phyloP scores from a whole-genome alignment of 2,113 vertebrate genomes.

The Nesogale talazaci region DNA sequence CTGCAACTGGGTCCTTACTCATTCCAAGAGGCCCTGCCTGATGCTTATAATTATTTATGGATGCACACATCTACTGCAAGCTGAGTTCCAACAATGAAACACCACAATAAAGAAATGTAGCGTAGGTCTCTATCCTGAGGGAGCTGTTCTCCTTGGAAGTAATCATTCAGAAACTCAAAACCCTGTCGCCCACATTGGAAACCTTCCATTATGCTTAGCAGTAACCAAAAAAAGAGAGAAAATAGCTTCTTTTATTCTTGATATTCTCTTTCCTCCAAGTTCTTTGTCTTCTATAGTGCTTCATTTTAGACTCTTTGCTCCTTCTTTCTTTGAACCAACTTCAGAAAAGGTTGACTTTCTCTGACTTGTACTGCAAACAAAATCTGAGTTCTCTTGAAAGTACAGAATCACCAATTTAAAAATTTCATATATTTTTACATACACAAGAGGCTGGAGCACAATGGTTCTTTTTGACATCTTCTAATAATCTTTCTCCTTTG shows the following conservation, averaged over 20 bases:
- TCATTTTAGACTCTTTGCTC: neutral
- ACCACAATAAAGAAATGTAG: neutral
- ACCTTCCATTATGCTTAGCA: neutral
- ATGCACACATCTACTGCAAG: neutral
- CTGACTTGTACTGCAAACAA: neutral
- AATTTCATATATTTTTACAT: slow-evolving; percentile 24
- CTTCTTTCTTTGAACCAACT: neutral
- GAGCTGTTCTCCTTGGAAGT: neutral
- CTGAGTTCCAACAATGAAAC: neutral
- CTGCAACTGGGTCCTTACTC: neutral
- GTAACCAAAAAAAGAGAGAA: neutral
- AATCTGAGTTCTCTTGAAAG: neutral
- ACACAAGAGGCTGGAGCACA: slow-evolving; percentile 1
- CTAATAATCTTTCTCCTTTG: neutral
- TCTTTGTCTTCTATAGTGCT: neutral
- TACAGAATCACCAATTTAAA: neutral
- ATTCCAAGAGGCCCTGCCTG: neutral
- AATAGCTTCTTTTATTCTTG: neutral
- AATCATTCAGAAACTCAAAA: neutral
- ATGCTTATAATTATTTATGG: neutral
- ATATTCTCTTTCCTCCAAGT: neutral
- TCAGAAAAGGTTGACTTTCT: neutral
- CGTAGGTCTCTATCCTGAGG: rapidly evolving
- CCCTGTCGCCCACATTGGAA: neutral
- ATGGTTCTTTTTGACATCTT: neutral